Evolutionary conservation across 2,888 invertebrate genomes (phyloP), one percentile per base, ranked within the genome.

Genomic region (Margaritifera margaritifera): DNA sequence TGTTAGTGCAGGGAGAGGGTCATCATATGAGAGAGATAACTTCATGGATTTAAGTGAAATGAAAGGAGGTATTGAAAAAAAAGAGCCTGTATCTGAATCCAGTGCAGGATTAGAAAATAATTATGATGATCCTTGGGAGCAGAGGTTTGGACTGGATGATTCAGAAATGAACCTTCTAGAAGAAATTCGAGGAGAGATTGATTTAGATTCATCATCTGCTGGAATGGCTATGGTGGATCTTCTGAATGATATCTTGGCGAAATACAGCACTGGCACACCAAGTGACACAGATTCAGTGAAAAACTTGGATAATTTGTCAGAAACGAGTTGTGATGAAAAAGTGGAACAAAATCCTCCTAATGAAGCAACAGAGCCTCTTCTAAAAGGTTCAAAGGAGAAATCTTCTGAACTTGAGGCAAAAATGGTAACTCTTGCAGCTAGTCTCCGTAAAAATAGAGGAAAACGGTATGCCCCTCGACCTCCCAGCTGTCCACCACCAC

Each of bases 381-480:
- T 57, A 0, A 78, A 77, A 68, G 74, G 72, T 15, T 73, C 68
- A 19, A 71, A 77, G 42, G 69, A 69, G 59, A 84, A 84, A 62
- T 80, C 83, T 3, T 70, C 81, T 24, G 84, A 82, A 50, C 78
- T 86, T 42, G 85, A 85, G 71, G 81, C 82, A 3, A 81, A 80
- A 56, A 80, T 84, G 76, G 84, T 82, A 11, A 81, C 83, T 4
- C 75, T 86, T 19, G 86, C 86, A 19, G 84, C 84, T 1, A 80
- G 72, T 56, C 74, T 86, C 25, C 79, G 84, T 65, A 80, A 79
- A 57, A 83, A 83, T 60, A 69, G 80, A 56, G 79, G 76, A 6
- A 84, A 84, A 58, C 79, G 84, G 18, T 82, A 80, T 25, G 85
- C 85, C 3, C 85, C 84, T 1, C 74, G 82, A 57, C 85, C 84